phyloP scores from a whole-genome alignment of 1,140 invertebrate species.

The Tetramorium alpestre region DNA sequence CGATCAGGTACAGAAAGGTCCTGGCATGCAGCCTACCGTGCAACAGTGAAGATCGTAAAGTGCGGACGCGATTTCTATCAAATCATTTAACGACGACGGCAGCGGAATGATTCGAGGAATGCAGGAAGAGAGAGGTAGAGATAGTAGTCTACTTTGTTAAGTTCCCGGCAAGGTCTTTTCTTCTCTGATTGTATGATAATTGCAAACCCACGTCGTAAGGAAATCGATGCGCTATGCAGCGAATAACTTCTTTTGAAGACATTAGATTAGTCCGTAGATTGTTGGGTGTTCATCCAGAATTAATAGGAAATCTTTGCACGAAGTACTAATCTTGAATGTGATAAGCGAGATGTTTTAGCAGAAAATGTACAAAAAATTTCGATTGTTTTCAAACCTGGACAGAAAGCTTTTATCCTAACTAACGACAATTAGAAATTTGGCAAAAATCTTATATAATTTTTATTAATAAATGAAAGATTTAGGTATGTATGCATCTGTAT shows the following conservation, averaged over 20 bases:
- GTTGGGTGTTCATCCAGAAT: not conserved
- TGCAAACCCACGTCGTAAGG: not conserved
- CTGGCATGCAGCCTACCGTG: not conserved
- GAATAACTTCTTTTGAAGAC: not conserved
- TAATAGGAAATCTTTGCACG: not conserved
- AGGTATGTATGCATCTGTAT: too few relatives aligned
- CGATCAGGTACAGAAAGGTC: not conserved
- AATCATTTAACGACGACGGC: constrained; percentile 23
- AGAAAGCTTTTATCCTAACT: too few relatives aligned
- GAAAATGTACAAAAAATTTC: too few relatives aligned
- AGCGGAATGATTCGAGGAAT: constrained; percentile 4
- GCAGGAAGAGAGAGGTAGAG: not conserved
- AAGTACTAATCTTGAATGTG: not conserved
- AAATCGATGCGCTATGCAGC: not conserved
- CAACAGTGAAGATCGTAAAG: not conserved
- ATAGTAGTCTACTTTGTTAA: constrained; percentile 21
- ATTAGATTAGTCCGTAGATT: constrained; percentile 26
- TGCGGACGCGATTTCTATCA: constrained; percentile 6
- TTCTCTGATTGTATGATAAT: constrained; percentile 22
- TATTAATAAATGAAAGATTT: too few relatives aligned
- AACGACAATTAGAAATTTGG: too few relatives aligned
- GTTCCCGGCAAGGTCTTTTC: not conserved
- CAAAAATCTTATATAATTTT: too few relatives aligned
- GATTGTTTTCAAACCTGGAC: too few relatives aligned
- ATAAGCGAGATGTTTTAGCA: not conserved